Evolutionary conservation across 2,888 invertebrate genomes (phyloP).

Genomic region (Synergus laeviventris): DNA sequence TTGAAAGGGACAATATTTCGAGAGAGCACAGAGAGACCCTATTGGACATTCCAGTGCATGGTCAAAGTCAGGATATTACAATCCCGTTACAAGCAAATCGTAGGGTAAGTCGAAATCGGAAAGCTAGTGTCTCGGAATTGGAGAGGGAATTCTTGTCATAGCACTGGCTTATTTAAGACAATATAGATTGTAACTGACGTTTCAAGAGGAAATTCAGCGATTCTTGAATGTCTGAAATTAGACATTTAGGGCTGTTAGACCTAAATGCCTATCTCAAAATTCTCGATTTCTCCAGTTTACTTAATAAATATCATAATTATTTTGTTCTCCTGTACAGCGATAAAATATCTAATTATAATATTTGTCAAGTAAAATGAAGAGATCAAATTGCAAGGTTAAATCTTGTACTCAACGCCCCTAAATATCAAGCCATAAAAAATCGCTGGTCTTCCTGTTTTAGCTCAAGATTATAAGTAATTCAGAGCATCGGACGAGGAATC

Average conservation of each 20-base stretch:
- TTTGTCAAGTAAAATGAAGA: no score
- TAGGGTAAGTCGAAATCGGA: slow-evolving; percentile 75
- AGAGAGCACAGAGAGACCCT: slow-evolving; percentile 73
- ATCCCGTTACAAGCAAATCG: slow-evolving; percentile 78
- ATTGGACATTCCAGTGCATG: slow-evolving; percentile 79
- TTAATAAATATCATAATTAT: no score
- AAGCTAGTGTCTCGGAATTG: slow-evolving; percentile 77
- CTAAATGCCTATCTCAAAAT: no score
- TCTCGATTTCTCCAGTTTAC: no score
- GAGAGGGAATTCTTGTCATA: slow-evolving; percentile 79
- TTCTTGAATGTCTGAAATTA: background rate
- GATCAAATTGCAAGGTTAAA: no score
- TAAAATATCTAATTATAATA: no score
- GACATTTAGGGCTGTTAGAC: background rate
- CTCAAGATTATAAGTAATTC: background rate
- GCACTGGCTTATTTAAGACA: slow-evolving; percentile 74
- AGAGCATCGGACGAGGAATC: background rate
- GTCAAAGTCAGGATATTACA: slow-evolving; percentile 78
- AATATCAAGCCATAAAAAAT: background rate
- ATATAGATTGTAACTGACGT: background rate
- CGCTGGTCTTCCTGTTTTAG: background rate
- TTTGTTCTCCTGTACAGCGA: no score
- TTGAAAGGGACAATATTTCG: slow-evolving; percentile 65
- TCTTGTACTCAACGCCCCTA: background rate
- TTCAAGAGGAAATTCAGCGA: background rate